Evolutionary conservation across 2,113 vertebrate genomes (phyloP).

Genomic region (Smithornis capensis): DNA sequence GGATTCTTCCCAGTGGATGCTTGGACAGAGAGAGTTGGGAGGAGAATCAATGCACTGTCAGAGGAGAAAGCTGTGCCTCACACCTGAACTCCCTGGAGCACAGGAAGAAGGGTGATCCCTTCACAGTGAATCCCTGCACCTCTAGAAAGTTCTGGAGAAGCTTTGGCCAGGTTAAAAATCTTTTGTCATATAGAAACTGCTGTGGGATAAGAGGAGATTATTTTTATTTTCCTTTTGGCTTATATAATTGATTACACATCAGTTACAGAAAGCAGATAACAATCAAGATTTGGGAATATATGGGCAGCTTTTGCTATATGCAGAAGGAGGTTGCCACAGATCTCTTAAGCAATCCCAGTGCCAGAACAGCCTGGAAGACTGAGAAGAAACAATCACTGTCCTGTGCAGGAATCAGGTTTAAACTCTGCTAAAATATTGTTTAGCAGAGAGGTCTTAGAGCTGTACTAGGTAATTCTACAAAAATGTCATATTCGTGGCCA

Average conservation of each 20-base stretch:
- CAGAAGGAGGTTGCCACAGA: not conserved
- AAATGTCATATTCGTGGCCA: not conserved
- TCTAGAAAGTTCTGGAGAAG: not conserved
- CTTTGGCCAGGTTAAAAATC: not conserved
- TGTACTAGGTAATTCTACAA: not conserved
- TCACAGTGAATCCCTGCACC: not conserved
- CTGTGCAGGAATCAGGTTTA: not conserved
- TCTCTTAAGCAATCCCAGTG: not conserved
- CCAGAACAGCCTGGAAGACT: not conserved
- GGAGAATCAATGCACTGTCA: not conserved
- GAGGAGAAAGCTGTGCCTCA: not conserved
- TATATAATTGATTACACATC: not conserved
- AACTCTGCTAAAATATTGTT: not conserved
- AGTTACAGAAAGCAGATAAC: not conserved
- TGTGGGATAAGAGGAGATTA: not conserved
- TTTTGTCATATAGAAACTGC: not conserved
- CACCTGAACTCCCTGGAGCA: not conserved
- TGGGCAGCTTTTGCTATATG: not conserved
- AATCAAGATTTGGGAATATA: not conserved
- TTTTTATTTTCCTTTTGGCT: not conserved
- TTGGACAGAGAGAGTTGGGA: not conserved
- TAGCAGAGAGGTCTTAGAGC: not conserved
- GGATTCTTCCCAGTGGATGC: rapidly evolving
- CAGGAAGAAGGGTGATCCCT: not conserved
- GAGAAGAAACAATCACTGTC: rapidly evolving